Base-by-base conservation (phyloP, 2,888 invertebrate species). In the Acanthosepion lycidas region DNA sequence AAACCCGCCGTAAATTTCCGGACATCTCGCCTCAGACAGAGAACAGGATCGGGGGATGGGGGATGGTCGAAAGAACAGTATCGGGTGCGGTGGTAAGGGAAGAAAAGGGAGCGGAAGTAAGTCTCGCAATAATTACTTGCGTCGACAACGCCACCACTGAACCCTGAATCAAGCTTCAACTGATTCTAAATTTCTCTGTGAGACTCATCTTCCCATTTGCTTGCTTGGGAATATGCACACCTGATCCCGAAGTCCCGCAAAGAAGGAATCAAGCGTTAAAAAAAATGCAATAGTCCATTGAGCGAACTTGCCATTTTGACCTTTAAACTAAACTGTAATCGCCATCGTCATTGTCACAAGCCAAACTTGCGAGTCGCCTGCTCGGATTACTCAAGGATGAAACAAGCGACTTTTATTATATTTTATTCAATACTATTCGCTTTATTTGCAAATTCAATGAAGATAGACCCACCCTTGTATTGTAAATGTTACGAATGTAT, bases 111-210 rank as follows among this genome's bases (percentile, higher is more conserved):
- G 78, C 28, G 78, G 9, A n/a, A 12, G n/a, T 33, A 18, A 78
- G n/a, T 78, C 33, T n/a, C n/a, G n/a, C n/a, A 78, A 78, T 78
- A 78, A 78, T 78, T 78, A 78, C 78, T 78, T 78, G 78, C 78
- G 12, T 78, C 78, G 78, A 9, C 78, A 78, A 78, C 78, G 78
- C 26, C 78, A 78, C 8, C 78, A 78, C 78, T 78, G 28, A 28
- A 28, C 33, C 78, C 9, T 15, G 33, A 59, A 59, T 59, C 59
- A 59, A 23, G 59, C 59, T 59, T 59, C 23, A 6, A 59, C 59
- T 20, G 59, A 23, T 59, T 59, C 20, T 59, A 23, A 23, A 23
- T 59, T 59, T 59, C 59, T 23, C 59, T 59, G 26, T 59, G 59
- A 26, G 59, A 59, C 59, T 78, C 78, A 12, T 78, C 78, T n/a